phyloP scores from a whole-genome alignment of 2,888 invertebrate species.

The Megalurothrips usitatus region DNA sequence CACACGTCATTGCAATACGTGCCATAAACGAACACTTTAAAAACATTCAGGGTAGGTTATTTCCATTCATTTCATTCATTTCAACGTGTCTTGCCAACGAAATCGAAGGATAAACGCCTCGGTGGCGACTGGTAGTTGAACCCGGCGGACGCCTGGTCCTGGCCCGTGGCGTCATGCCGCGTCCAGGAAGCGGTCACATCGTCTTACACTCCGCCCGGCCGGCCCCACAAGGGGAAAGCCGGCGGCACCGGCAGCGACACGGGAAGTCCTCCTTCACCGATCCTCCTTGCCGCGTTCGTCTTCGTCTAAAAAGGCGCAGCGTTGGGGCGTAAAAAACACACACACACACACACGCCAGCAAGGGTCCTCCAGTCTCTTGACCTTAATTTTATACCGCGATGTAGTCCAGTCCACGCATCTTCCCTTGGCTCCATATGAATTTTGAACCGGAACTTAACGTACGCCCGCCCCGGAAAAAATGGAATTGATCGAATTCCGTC shows the following conservation, averaged over 20 bases:
- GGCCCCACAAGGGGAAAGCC: neutral
- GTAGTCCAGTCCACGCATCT: neutral
- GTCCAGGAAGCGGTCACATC: neutral
- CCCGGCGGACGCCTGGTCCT: neutral
- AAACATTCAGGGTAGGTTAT: no score
- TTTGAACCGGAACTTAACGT: no score
- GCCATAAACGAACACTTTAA: no score
- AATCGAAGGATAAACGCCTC: no score
- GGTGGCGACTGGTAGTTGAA: neutral
- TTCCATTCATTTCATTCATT: no score
- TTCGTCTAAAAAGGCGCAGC: no score
- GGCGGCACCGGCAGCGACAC: neutral
- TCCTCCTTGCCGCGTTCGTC: neutral
- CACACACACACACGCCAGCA: neutral
- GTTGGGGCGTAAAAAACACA: no score
- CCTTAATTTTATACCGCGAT: neutral
- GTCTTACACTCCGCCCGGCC: neutral
- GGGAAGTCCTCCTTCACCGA: neutral
- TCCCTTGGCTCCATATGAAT: neutral
- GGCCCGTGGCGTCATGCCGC: neutral
- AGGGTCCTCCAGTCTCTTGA: neutral
- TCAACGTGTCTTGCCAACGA: neutral
- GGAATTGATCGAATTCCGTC: no score
- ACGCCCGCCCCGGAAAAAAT: no score
- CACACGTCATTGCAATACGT: no score